These are phyloP conservation scores for Cordilura impudica DNA, from an alignment of 2,888 invertebrate genomes.

Conservation along the genomic window DNA sequence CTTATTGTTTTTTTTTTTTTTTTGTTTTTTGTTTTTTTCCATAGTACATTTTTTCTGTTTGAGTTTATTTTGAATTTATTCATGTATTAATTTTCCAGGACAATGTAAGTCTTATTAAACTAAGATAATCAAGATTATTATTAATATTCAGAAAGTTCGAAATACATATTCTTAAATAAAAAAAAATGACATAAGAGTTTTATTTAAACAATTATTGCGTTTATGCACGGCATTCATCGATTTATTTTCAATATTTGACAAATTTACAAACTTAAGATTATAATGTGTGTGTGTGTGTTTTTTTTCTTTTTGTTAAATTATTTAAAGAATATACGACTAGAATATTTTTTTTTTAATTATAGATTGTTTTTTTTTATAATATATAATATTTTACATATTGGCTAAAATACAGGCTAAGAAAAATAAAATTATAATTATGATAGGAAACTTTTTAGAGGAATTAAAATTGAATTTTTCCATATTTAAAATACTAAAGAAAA, in stretches of 20 bases:
- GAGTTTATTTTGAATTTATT: constrained; percentile 11
- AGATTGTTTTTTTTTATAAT: constrained; percentile 28
- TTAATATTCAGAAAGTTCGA: not conserved
- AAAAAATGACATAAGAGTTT: not conserved
- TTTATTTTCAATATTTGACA: constrained; percentile 4
- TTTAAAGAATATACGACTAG: constrained; percentile 56
- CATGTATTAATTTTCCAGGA: not conserved
- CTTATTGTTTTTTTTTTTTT: not conserved
- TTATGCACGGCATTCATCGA: constrained; percentile 15
- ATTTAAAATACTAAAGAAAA: constrained; percentile 28
- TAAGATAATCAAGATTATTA: constrained; percentile 3
- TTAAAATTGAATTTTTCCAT: constrained; percentile 22
- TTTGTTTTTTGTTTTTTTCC: not conserved
- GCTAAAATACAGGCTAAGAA: constrained; percentile 63
- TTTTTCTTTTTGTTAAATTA: constrained; percentile 3
- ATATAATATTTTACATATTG: constrained; percentile 50
- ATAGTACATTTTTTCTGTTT: constrained; percentile 6
- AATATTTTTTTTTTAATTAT: constrained; percentile 26
- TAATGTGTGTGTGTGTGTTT: not conserved
- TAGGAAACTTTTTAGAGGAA: constrained; percentile 57
- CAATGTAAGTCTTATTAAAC: constrained; percentile 5
- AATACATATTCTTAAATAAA: not conserved
- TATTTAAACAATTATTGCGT: constrained; percentile 34
- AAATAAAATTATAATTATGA: constrained; percentile 32
- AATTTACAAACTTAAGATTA: not conserved